A percentile compares a stretch with the other conserved stretches of the same genome.
Evolutionary conservation across 2,797 vertebrate species (phyloP).

Genomic region (Alosa sapidissima): DNA sequence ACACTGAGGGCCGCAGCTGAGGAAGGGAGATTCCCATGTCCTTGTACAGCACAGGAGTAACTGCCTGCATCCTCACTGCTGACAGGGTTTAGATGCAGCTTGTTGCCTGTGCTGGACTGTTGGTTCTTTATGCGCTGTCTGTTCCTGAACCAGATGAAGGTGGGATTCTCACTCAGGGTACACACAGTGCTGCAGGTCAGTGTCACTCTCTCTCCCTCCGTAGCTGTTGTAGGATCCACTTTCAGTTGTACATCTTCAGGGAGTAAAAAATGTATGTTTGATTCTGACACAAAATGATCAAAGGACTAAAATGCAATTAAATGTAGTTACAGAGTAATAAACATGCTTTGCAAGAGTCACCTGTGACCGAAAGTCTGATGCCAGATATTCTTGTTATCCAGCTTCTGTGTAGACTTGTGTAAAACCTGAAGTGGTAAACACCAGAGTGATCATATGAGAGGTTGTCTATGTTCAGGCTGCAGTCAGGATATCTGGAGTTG

Average conservation of each 20-base stretch:
- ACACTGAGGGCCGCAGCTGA: background rate
- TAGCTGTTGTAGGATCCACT: slow-evolving; percentile 38
- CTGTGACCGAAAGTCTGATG: background rate
- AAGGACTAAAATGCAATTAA: background rate
- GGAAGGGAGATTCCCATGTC: background rate
- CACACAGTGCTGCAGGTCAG: slow-evolving; percentile 56
- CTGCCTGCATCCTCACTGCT: background rate
- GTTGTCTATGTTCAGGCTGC: background rate
- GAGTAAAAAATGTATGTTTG: background rate
- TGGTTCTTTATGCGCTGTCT: slow-evolving; percentile 33
- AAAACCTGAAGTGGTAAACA: background rate
- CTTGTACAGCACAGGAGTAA: background rate
- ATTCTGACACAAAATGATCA: background rate
- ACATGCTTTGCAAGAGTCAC: background rate
- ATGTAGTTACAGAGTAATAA: background rate
- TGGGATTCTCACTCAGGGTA: slow-evolving; percentile 32
- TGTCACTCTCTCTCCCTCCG: slow-evolving; percentile 36
- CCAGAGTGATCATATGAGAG: background rate
- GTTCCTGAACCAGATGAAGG: slow-evolving; percentile 49
- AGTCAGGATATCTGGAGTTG: background rate
- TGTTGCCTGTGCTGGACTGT: slow-evolving; percentile 44
- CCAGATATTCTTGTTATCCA: background rate
- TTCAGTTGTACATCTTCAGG: slow-evolving; percentile 55
- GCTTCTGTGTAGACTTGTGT: background rate
- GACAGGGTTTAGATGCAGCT: background rate